Evolutionary conservation across 2,797 vertebrate species (phyloP).

Genomic region (Halcyon badia): DNA sequence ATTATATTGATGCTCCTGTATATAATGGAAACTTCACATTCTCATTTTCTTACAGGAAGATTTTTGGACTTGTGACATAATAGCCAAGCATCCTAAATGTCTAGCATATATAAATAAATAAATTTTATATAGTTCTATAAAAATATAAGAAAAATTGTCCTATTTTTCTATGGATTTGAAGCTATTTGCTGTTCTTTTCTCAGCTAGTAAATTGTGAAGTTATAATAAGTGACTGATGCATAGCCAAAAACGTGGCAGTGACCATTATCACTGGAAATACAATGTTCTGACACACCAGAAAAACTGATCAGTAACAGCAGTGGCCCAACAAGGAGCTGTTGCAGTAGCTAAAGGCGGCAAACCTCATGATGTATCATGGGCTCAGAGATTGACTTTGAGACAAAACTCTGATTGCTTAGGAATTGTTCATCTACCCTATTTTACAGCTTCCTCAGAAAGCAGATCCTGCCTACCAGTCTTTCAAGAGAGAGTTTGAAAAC

Average conservation of each 20-base stretch:
- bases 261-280: background rate
- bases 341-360: background rate
- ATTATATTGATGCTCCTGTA: background rate
- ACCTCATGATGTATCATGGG: accelerated
- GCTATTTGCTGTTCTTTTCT: background rate
- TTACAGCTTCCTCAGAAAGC: background rate
- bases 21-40: background rate
- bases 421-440: background rate
- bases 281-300: background rate
- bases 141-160: background rate
- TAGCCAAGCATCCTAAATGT: background rate
- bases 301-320: background rate
- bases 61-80: background rate
- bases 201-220: background rate
- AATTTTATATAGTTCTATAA: background rate
- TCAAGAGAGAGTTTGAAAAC: background rate
- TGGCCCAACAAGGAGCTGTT: background rate
- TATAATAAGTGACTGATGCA: background rate
- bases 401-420: background rate
- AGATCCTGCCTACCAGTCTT: background rate
- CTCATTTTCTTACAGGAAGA: background rate
- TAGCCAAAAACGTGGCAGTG: background rate
- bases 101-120: background rate
- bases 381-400: background rate
- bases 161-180: background rate